phyloP scores from a whole-genome alignment of 2,888 invertebrate genomes.

The Dinocampus coccinellae region DNA sequence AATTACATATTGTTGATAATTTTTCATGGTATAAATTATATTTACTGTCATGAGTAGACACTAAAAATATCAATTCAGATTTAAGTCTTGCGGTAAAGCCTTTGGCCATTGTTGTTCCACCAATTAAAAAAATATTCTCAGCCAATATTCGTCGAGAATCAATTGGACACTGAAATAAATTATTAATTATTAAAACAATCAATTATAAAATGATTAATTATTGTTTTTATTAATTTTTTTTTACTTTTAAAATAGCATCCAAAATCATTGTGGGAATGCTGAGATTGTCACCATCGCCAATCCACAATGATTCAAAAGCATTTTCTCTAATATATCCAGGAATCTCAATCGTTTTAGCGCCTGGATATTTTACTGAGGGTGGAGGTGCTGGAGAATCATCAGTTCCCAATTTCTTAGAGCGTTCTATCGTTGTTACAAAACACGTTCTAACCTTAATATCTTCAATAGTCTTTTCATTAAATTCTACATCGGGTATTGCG shows the following conservation, averaged over 20 bases:
- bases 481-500: constrained; percentile 50
- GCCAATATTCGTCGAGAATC: constrained; percentile 85
- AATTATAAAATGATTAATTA: neutral
- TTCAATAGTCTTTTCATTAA: constrained; percentile 70
- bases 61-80: constrained; percentile 79
- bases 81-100: constrained; percentile 87
- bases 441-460: constrained; percentile 84
- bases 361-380: constrained; percentile 78
- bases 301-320: constrained; percentile 88
- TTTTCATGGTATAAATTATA: constrained; percentile 75
- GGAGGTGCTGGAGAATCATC: constrained; percentile 71
- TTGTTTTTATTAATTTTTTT: constrained; percentile 5
- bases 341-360: constrained; percentile 75
- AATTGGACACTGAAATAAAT: constrained; percentile 78
- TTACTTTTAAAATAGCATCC: constrained; percentile 81
- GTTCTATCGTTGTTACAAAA: constrained; percentile 83
- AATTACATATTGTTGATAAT: constrained; percentile 73
- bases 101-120: constrained; percentile 86
- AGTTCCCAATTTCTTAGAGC: constrained; percentile 74
- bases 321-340: constrained; percentile 83
- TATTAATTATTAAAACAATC: constrained; percentile 25
- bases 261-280: constrained; percentile 88
- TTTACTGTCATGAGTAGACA: constrained; percentile 62
- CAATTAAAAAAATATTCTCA: constrained; percentile 87
- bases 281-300: constrained; percentile 84